A percentile compares a stretch with the other conserved stretches of the same genome.
Evolutionary conservation across 2,113 vertebrate genomes (phyloP).

Genomic region (Phainopepla nitens): DNA sequence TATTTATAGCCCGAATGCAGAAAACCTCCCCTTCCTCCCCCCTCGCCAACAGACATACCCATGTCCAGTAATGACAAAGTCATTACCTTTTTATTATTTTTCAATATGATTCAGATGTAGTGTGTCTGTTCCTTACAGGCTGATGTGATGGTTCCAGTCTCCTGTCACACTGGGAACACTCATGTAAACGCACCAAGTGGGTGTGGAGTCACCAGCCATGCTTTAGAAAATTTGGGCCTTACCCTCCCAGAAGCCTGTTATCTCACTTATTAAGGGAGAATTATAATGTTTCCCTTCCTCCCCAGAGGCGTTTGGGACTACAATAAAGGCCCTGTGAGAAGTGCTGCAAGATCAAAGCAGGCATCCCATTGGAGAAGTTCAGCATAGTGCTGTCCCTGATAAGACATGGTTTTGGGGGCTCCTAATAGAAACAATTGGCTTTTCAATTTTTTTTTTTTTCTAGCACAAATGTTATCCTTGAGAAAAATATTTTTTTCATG

Average conservation of each 20-base stretch:
- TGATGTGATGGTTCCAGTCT: background rate
- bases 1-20: constrained; percentile 69
- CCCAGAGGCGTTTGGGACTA: constrained; percentile 42
- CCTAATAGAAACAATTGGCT: constrained; percentile 40
- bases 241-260: constrained; percentile 58
- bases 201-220: constrained; percentile 38
- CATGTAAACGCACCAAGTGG: background rate
- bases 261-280: constrained; percentile 64
- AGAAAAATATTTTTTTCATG: background rate
- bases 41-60: constrained; percentile 64
- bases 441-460: background rate
- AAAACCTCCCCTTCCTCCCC: constrained; percentile 37
- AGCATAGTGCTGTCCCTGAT: constrained; percentile 29
- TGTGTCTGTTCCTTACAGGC: constrained; percentile 24
- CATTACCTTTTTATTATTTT: constrained; percentile 82
- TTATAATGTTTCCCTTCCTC: constrained; percentile 55
- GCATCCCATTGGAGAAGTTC: constrained; percentile 49
- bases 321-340: constrained; percentile 49
- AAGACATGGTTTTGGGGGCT: constrained; percentile 7
- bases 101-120: constrained; percentile 74
- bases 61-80: constrained; percentile 80
- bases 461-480: background rate
- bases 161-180: background rate
- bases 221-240: constrained; percentile 54
- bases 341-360: constrained; percentile 46